Percentiles rank a stretch among this genome's conserved stretches.
Conservation (phyloP, 2,888 invertebrate genomes). For the Alsophila aescularia region DNA sequence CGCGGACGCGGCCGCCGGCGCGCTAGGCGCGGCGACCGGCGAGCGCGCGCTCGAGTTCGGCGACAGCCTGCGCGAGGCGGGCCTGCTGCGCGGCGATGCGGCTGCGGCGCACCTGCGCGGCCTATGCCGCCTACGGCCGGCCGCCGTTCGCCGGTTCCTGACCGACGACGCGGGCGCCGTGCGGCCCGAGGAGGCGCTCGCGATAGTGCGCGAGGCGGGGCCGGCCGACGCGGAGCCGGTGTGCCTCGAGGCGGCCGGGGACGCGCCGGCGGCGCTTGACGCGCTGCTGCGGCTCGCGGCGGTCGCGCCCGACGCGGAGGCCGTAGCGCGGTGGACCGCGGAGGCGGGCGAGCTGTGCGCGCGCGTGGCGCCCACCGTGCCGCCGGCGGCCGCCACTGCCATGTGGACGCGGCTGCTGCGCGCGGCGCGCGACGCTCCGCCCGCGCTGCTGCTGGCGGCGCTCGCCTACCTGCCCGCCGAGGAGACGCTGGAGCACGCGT, state of each 20-base stretch:
- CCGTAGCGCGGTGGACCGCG: constrained; percentile 36
- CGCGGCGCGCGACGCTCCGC: constrained; percentile 49
- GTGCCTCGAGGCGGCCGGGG: constrained; percentile 74
- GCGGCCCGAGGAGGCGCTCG: constrained; percentile 71
- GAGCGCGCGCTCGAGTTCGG: constrained; percentile 51
- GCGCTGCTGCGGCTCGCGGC: constrained; percentile 54
- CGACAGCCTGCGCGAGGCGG: constrained; percentile 48
- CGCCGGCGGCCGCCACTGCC: constrained; percentile 50
- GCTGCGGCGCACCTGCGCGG: constrained; percentile 61
- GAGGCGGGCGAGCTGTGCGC: constrained; percentile 64
- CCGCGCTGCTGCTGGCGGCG: constrained; percentile 64
- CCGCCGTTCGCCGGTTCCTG: constrained; percentile 59
- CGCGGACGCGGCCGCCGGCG: constrained; percentile 48
- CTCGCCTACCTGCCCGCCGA: constrained; percentile 63
- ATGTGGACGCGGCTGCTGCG: constrained; percentile 62
- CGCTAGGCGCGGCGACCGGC: constrained; percentile 50
- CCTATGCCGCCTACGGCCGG: constrained; percentile 57
- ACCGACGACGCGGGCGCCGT: constrained; percentile 60
- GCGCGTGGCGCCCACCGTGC: constrained; percentile 58
- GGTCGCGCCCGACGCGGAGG: constrained; percentile 33
- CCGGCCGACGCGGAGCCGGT: constrained; percentile 64
- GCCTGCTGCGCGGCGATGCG: constrained; percentile 52
- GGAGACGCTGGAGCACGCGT: constrained; percentile 54
- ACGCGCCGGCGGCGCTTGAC: constrained; percentile 66
- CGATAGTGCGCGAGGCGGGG: constrained; percentile 57